Evolutionary conservation across 2,888 invertebrate species (phyloP).

Genomic region (Eupithecia dodoneata): DNA sequence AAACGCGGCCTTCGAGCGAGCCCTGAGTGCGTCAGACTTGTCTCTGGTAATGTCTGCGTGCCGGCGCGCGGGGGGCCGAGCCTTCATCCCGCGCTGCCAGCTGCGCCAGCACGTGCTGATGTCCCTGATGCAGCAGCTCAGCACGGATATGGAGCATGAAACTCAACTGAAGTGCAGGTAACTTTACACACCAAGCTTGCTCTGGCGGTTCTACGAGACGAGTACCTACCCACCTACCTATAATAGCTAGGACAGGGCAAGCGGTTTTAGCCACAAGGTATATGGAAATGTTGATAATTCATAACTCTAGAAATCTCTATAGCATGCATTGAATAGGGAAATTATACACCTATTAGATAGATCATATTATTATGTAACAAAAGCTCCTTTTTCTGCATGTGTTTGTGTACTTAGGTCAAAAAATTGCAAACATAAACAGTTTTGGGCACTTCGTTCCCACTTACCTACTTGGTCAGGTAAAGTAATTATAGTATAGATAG

Average conservation of each 20-base stretch:
- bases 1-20: constrained; percentile 94
- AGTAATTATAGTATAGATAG: too few relatives aligned
- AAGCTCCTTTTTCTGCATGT: too few relatives aligned
- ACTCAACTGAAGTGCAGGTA: constrained; percentile 83
- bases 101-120: constrained; percentile 93
- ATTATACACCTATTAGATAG: too few relatives aligned
- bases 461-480: too few relatives aligned
- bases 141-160: constrained; percentile 93
- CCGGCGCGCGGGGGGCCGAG: constrained; percentile 89
- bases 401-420: too few relatives aligned
- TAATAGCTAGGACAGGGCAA: not conserved
- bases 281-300: not conserved
- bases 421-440: too few relatives aligned
- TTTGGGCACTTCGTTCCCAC: too few relatives aligned
- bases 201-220: not conserved
- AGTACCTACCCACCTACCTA: not conserved
- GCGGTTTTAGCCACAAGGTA: not conserved
- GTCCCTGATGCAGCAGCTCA: constrained; percentile 96
- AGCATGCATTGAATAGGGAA: too few relatives aligned
- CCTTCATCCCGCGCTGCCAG: constrained; percentile 88
- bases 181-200: not conserved
- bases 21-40: constrained; percentile 92
- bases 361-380: too few relatives aligned
- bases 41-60: constrained; percentile 93
- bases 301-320: too few relatives aligned